Evolutionary conservation across 2,888 invertebrate genomes (phyloP).

Genomic region (Acrobasis suavella): DNA sequence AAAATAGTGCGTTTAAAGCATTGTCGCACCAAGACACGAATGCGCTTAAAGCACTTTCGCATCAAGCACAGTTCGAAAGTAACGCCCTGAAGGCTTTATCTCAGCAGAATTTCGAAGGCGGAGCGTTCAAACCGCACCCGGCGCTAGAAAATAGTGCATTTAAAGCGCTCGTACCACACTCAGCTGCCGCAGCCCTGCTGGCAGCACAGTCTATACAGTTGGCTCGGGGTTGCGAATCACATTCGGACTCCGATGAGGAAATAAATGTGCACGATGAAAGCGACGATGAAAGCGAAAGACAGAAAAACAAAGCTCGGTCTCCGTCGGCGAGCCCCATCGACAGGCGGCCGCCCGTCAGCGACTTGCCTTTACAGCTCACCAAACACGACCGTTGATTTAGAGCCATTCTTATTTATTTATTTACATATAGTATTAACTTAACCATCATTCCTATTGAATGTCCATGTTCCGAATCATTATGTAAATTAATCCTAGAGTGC

Average conservation of each 20-base stretch:
- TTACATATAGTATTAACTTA: slow-evolving; percentile 60
- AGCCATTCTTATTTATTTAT: slow-evolving; percentile 53
- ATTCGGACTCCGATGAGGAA: slow-evolving; percentile 88
- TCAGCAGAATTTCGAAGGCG: slow-evolving; percentile 63
- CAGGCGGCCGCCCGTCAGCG: slow-evolving; percentile 55
- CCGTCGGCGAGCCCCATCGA: slow-evolving; percentile 75
- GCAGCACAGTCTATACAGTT: slow-evolving; percentile 75
- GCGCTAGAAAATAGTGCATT: slow-evolving; percentile 92
- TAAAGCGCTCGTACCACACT: slow-evolving; percentile 87
- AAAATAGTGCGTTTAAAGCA: slow-evolving; percentile 93
- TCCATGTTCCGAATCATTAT: slow-evolving; percentile 66
- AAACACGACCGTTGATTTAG: slow-evolving; percentile 85
- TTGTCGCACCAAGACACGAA: slow-evolving; percentile 85
- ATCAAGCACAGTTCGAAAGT: slow-evolving; percentile 80
- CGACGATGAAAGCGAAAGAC: slow-evolving; percentile 83
- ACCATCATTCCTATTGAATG: slow-evolving; percentile 62
- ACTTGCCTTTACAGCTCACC: slow-evolving; percentile 86
- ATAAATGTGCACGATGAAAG: slow-evolving; percentile 93
- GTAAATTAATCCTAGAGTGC: slow-evolving; percentile 64
- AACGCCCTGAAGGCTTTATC: slow-evolving; percentile 79
- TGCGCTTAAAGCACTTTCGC: slow-evolving; percentile 83
- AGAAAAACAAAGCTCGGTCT: slow-evolving; percentile 68
- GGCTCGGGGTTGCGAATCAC: slow-evolving; percentile 75
- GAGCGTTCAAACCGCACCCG: slow-evolving; percentile 74
- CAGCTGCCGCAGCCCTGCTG: slow-evolving; percentile 83